Evolutionary conservation across 2,113 vertebrate genomes (phyloP).

Genomic region (Argyrosomus japonicus): DNA sequence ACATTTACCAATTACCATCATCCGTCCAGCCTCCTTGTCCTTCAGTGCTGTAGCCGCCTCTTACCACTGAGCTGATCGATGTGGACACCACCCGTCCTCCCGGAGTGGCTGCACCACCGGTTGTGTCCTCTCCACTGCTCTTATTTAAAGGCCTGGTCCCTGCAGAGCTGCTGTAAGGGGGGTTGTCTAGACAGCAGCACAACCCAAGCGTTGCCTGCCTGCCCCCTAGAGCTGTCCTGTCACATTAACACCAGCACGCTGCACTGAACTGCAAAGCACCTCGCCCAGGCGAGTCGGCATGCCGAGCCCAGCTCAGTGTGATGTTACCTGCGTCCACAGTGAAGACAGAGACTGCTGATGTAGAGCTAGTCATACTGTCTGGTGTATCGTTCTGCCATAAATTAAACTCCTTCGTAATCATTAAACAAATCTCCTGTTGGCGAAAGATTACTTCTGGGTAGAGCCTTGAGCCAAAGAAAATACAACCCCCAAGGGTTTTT

Average conservation of each 20-base stretch:
- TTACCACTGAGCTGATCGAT: neutral
- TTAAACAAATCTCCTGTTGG: neutral
- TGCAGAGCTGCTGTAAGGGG: constrained; percentile 57
- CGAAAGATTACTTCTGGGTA: neutral
- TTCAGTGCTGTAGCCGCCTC: neutral
- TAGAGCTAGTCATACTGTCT: neutral
- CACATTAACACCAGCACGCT: constrained; percentile 73
- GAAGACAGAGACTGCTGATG: constrained; percentile 22
- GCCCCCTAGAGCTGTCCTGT: constrained; percentile 77
- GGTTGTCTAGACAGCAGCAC: constrained; percentile 73
- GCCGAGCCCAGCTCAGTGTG: constrained; percentile 15
- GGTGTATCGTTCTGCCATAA: constrained; percentile 2
- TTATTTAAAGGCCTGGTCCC: constrained; percentile 67
- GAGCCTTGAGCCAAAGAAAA: constrained; percentile 7
- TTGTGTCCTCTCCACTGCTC: constrained; percentile 49
- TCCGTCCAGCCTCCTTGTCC: constrained; percentile 7
- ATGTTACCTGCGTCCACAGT: constrained; percentile 32
- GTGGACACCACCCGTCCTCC: constrained; percentile 24
- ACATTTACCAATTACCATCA: constrained; percentile 14
- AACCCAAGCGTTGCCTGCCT: constrained; percentile 61
- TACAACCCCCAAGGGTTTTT: neutral
- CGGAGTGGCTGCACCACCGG: constrained; percentile 37
- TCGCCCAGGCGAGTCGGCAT: constrained; percentile 41
- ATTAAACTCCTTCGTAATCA: neutral
- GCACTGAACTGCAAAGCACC: constrained; percentile 70